Base-by-base conservation (phyloP, 53 echinoderm and acorn worm genomes). In the Zoroaster sp. region DNA sequence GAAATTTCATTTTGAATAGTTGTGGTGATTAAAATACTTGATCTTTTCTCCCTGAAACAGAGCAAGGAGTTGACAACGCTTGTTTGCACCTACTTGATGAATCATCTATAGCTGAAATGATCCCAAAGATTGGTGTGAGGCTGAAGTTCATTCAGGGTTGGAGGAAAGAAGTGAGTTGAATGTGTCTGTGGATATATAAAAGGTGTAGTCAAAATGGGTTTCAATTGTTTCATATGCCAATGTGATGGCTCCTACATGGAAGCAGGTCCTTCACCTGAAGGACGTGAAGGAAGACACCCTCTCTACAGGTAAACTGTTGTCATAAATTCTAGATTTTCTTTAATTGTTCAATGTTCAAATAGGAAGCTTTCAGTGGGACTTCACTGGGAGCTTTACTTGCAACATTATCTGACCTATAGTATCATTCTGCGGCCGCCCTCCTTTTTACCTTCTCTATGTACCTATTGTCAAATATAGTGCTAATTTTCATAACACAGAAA, bases 101-200 rank as follows among this genome's bases (percentile, higher is more conserved):
- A 49, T n/a, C 41, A 39, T 40, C 67, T 11, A 66, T 83, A 20
- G 83, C 41, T 68, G 40, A 42, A 8, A 13, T 83, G 68, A 83
- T 83, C 37, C 83, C 83, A 40, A 83, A 83, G 46, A 67, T 83
- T 43, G 83, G 83, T 23, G 7, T 83, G 30, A 66, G 83, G 23
- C 43, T 68, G 13, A 83, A 83, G 39, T 83, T 67, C 39, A 23
- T 39, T 41, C 44, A 83, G 8, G 69, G 46, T 32, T 68, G 67
- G 69, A 83, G 46, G 68, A 78, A 47, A 78, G 43, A 83, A 38
- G 83, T 83, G 46, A 83, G 46, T 45, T n/a, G n/a, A n/a, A n/a
- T n/a, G n/a, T n/a, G n/a, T n/a, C n/a, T n/a, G n/a, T n/a, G n/a
- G n/a, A n/a, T n/a, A n/a, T n/a, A n/a, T n/a, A n/a, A n/a, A n/a